Conservation (phyloP, 2,888 invertebrate species). For the Aporophyla lueneburgensis region DNA sequence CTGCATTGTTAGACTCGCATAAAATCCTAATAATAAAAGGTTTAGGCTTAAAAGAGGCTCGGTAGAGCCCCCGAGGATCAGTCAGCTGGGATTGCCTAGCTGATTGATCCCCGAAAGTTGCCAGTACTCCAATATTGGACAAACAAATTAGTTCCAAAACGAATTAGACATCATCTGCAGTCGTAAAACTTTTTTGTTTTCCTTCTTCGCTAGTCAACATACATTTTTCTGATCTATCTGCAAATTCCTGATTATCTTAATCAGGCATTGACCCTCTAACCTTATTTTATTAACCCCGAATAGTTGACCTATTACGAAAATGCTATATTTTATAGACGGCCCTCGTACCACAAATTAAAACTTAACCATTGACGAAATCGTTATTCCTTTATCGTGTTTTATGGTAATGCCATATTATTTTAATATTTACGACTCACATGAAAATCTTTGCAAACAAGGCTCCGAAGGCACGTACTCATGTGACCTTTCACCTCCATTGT, state of each 20-base stretch:
- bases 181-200: too few relatives aligned
- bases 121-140: too few relatives aligned
- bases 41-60: too few relatives aligned
- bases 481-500: constrained; percentile 40
- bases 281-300: background rate
- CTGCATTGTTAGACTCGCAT: too few relatives aligned
- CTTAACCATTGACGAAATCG: constrained; percentile 5
- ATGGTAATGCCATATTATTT: constrained; percentile 15
- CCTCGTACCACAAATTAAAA: background rate
- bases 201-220: too few relatives aligned
- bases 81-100: too few relatives aligned
- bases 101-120: too few relatives aligned
- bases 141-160: too few relatives aligned
- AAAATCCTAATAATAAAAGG: too few relatives aligned
- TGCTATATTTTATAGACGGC: background rate
- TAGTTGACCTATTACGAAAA: background rate
- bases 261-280: background rate
- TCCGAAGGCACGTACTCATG: constrained; percentile 24
- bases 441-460: constrained; percentile 15
- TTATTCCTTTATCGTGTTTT: constrained; percentile 7
- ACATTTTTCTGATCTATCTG: background rate
- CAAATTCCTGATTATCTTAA: background rate
- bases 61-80: too few relatives aligned
- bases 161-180: background rate
- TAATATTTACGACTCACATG: constrained; percentile 32